Evolutionary conservation across 2,113 vertebrate species (phyloP).

Genomic region (Piliocolobus tephrosceles): DNA sequence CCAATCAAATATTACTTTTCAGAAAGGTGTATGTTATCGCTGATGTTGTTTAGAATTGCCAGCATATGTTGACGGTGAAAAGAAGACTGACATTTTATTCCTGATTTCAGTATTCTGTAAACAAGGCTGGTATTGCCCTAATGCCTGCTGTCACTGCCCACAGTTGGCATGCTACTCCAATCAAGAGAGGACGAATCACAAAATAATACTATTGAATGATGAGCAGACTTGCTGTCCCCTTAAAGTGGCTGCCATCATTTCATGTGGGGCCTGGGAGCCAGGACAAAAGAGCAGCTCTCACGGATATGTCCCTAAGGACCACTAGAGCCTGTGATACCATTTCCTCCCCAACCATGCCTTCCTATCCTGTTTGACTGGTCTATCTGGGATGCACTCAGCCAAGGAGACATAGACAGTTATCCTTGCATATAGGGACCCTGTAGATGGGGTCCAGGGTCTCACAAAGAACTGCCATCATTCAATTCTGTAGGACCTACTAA

Average conservation of each 20-base stretch:
- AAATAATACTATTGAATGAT: neutral
- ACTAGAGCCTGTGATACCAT: no score
- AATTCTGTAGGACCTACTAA: no score
- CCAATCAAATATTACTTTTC: neutral
- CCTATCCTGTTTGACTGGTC: no score
- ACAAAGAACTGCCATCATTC: neutral
- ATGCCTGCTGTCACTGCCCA: neutral
- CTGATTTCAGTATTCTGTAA: neutral
- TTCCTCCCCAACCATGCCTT: neutral
- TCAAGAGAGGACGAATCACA: neutral
- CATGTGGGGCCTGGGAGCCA: neutral
- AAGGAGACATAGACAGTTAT: neutral
- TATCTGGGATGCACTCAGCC: neutral
- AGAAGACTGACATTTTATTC: neutral
- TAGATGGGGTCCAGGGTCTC: neutral
- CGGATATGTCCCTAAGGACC: neutral
- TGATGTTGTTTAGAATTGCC: neutral
- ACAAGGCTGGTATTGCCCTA: neutral
- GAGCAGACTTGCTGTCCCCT: neutral
- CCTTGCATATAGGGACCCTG: accelerated
- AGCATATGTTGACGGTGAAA: neutral
- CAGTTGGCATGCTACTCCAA: no score
- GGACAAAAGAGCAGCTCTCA: neutral
- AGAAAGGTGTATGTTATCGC: neutral
- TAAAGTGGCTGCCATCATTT: accelerated